These are phyloP conservation scores for Xyrichtys novacula DNA, from an alignment of 2,797 vertebrate species.

Conservation along the genomic window DNA sequence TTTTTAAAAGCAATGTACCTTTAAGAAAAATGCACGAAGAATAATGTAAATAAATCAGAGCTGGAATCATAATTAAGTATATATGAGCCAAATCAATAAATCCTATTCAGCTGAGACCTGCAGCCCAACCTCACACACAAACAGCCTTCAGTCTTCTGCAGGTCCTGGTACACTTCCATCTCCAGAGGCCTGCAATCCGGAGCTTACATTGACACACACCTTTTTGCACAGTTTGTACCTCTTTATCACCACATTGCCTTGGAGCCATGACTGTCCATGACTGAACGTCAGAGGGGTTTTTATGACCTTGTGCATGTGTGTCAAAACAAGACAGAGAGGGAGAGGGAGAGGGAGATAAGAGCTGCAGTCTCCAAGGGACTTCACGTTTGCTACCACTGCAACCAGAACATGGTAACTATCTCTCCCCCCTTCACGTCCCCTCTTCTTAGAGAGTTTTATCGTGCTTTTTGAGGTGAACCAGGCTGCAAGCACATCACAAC, in stretches of 20 bases:
- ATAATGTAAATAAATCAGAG: constrained; percentile 38
- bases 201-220: constrained; percentile 18
- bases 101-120: constrained; percentile 21
- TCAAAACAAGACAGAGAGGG: constrained; percentile 21
- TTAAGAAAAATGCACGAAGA: constrained; percentile 13
- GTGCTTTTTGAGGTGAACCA: constrained; percentile 36
- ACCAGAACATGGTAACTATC: constrained; percentile 32
- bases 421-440: not conserved
- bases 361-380: constrained; percentile 12
- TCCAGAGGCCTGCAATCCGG: constrained; percentile 18
- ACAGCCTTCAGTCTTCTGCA: not conserved
- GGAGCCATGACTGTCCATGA: constrained; percentile 20
- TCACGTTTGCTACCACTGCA: constrained; percentile 34
- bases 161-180: constrained; percentile 18
- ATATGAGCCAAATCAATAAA: constrained; percentile 63
- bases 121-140: not conserved
- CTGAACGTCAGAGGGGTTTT: constrained; percentile 12
- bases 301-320: constrained; percentile 25
- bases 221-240: constrained; percentile 17
- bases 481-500: constrained; percentile 21
- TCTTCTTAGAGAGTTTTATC: constrained; percentile 24
- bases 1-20: constrained; percentile 17
- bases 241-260: constrained; percentile 13
- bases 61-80: constrained; percentile 52
- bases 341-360: constrained; percentile 13